Percentiles rank a stretch among this genome's conserved stretches.
Evolutionary conservation across 1,140 invertebrate genomes (phyloP).

Genomic region (Pararge aegeria): DNA sequence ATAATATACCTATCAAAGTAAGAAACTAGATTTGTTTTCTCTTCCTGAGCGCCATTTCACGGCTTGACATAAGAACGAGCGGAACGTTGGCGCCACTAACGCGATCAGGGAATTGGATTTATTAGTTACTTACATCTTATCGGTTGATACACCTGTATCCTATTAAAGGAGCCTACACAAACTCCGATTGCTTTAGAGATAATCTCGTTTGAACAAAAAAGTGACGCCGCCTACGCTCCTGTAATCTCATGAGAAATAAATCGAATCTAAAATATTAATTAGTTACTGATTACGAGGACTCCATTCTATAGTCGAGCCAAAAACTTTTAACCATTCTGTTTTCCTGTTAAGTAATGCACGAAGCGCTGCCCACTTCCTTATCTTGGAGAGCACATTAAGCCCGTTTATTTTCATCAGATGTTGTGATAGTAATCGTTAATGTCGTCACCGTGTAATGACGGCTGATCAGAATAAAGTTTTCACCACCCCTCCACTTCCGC

Average conservation of each 20-base stretch:
- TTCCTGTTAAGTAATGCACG: no score
- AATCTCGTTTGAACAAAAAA: constrained; percentile 14
- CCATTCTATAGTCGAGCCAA: no score
- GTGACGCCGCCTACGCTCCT: constrained; percentile 2
- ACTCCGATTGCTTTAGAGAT: constrained; percentile 10
- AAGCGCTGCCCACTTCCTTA: no score
- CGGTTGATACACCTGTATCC: constrained; percentile 54
- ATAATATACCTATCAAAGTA: constrained; percentile 19
- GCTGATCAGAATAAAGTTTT: no score
- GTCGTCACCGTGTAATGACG: no score
- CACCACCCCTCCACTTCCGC: no score
- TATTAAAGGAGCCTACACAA: constrained; percentile 36
- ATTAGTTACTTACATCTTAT: constrained; percentile 51
- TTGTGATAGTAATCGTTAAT: no score
- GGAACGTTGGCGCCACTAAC: constrained; percentile 61
- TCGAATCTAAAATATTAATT: constrained; percentile 1
- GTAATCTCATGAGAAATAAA: constrained; percentile 3
- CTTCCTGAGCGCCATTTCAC: constrained; percentile 31
- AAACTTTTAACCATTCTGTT: no score
- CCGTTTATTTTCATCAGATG: no score
- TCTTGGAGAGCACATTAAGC: no score
- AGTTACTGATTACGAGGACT: no score
- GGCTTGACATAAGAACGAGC: constrained; percentile 35
- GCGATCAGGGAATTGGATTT: constrained; percentile 55
- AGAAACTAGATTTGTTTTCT: constrained; percentile 31